phyloP scores from a whole-genome alignment of 2,888 invertebrate genomes.

The Microchrysa polita region DNA sequence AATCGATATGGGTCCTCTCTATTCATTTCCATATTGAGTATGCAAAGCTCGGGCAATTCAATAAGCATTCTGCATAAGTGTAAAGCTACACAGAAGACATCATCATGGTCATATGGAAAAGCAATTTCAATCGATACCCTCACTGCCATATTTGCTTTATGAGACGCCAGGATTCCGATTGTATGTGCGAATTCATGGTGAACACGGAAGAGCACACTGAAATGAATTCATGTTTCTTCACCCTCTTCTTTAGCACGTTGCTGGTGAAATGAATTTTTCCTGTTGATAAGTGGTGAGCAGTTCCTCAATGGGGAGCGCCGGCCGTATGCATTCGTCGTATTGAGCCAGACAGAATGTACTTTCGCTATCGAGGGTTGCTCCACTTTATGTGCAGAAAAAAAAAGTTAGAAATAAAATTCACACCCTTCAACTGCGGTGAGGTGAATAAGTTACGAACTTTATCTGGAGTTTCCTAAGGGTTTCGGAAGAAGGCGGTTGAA shows the following conservation, averaged over 20 bases:
- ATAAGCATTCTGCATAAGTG: slow-evolving; percentile 29
- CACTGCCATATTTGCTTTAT: slow-evolving; percentile 19
- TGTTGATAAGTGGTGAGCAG: slow-evolving; percentile 28
- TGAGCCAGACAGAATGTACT: slow-evolving; percentile 27
- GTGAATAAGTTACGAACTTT: background rate
- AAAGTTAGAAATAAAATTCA: slow-evolving; percentile 32
- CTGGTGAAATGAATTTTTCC: slow-evolving; percentile 24
- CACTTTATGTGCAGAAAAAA: slow-evolving; percentile 33
- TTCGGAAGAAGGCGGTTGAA: background rate
- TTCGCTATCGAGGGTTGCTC: slow-evolving; percentile 5
- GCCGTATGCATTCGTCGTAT: too few relatives aligned
- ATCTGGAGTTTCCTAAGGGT: background rate
- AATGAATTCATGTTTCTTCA: slow-evolving; percentile 19
- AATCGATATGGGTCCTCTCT: slow-evolving; percentile 40
- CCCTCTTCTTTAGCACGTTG: slow-evolving; percentile 22
- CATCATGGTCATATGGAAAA: slow-evolving; percentile 19
- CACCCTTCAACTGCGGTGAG: slow-evolving; percentile 5
- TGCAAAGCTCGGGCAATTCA: slow-evolving; percentile 31
- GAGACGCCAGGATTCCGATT: background rate
- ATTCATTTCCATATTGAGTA: slow-evolving; percentile 30
- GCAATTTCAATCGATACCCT: slow-evolving; percentile 30
- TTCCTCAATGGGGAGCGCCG: background rate
- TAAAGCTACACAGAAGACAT: background rate
- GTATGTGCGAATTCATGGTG: background rate
- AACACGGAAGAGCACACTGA: background rate